Percentiles rank a stretch among this genome's conserved stretches.
Evolutionary conservation across 2,888 invertebrate genomes (phyloP).

Genomic region (Spodoptera picta): DNA sequence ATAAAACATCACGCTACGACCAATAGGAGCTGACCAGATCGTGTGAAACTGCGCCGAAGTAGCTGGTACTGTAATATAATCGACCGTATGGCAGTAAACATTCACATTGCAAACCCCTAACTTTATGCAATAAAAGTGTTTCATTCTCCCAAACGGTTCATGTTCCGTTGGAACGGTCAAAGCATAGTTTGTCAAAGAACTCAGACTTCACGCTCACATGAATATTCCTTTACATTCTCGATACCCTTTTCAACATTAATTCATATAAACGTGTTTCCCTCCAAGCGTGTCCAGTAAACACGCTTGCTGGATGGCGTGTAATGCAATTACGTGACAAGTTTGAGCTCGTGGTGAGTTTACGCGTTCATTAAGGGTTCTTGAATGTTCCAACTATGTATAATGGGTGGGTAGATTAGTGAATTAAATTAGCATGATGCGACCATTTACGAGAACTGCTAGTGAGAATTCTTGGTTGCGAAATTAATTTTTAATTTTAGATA

Average conservation of each 20-base stretch:
- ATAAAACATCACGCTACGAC: too few relatives aligned
- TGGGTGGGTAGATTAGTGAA: conserved; percentile 13
- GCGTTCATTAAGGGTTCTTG: conserved; percentile 31
- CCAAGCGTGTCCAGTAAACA: conserved; percentile 37
- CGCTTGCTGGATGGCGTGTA: conserved; percentile 30
- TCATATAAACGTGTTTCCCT: conserved; percentile 19
- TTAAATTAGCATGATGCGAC: conserved; percentile 9
- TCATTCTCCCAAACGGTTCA: neutral
- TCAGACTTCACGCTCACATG: conserved; percentile 8
- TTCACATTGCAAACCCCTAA: too few relatives aligned
- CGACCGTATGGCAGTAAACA: too few relatives aligned
- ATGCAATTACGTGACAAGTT: conserved; percentile 50
- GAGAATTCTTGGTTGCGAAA: neutral
- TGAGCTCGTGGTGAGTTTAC: conserved; percentile 22
- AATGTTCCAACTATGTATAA: conserved; percentile 17
- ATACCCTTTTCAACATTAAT: conserved; percentile 36
- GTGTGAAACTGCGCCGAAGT: too few relatives aligned
- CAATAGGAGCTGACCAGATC: too few relatives aligned
- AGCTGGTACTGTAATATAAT: too few relatives aligned
- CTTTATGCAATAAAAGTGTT: neutral
- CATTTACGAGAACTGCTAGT: neutral
- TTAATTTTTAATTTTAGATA: neutral
- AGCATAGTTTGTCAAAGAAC: conserved; percentile 9
- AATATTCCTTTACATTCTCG: conserved; percentile 13
- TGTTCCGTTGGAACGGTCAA: neutral